These are phyloP conservation scores for Chrysochloris asiatica DNA, from an alignment of 2,113 vertebrate species.

Conservation along the genomic window DNA sequence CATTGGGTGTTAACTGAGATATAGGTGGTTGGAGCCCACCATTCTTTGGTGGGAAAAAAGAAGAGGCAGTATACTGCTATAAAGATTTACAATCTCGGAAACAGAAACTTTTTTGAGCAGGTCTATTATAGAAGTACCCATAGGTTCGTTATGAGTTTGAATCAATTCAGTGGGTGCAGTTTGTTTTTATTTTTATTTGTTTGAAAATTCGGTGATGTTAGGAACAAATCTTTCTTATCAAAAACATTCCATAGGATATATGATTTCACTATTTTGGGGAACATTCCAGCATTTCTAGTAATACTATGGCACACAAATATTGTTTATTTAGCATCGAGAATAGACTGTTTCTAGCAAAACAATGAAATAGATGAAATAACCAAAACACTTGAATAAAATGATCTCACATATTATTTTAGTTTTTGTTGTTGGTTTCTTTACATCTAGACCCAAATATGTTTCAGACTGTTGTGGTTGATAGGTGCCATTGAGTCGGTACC, in stretches of 20 bases:
- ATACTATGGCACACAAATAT: not conserved
- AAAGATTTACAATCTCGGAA: no score
- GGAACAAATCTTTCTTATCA: not conserved
- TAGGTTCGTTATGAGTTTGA: no score
- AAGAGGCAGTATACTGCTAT: no score
- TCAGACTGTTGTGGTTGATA: no score
- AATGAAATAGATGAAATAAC: not conserved
- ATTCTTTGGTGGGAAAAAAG: no score
- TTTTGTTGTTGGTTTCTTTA: not conserved
- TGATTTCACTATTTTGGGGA: not conserved
- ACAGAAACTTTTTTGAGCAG: no score
- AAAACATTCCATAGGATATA: not conserved
- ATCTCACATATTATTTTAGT: not conserved
- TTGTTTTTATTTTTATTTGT: no score
- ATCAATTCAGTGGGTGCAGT: no score
- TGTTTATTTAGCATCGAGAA: not conserved
- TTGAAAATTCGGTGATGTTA: not conserved
- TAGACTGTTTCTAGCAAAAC: not conserved
- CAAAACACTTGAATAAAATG: not conserved
- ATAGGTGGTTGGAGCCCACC: not conserved
- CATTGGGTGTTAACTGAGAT: no score
- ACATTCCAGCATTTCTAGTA: not conserved
- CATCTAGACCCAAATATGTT: not conserved
- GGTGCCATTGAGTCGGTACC: no score
- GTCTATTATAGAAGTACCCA: no score